Evolutionary conservation across 1,140 invertebrate genomes (phyloP), one percentile per base, ranked within the genome.

Genomic region (Nymphalis io): DNA sequence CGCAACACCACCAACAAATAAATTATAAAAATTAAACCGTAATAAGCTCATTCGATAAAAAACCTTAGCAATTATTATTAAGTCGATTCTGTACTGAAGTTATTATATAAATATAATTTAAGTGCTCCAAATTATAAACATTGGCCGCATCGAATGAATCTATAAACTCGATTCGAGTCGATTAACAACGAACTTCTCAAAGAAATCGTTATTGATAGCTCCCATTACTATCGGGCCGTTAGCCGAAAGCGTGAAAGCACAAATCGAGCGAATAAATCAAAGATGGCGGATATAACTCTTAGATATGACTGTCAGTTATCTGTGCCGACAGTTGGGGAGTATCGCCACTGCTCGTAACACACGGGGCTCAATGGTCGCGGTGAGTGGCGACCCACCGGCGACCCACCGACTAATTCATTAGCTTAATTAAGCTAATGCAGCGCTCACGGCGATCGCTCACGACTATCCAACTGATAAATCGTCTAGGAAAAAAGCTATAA

Each of bases 371-470:
- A 21, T 27, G 51, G 21, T 15, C 15, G 21, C 13, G 51, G 21
- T n/a, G 51, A 55, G 51, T 21, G 48, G 48, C 20, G 51, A 55
- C 51, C 51, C 21, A 27, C 62, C 62, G 44, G 3, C 61, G 48
- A 51, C 61, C 20, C 42, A n/a, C 42, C 42, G 42, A 11, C 18
- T 57, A 46, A 62, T 69, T 69, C 68, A 69, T 69, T 69, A 63
- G 46, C 12, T 63, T 69, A 69, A 69, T 69, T 63, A 69, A 69
- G 68, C 51, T 69, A 69, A 69, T 69, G 68, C 53, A 63, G 42
- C 53, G 60, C 68, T 69, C 68, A 48, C 68, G 68, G 68, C 60
- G 60, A 69, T 58, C 44, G 57, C 68, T 69, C 68, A 69, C 68
- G 68, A 69, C 42, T 53, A 23, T 6, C 27, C 51, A n/a, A 58